These are phyloP conservation scores for Eupleurogrammus muticus DNA, from an alignment of 2,797 vertebrate genomes.

Conservation along the genomic window DNA sequence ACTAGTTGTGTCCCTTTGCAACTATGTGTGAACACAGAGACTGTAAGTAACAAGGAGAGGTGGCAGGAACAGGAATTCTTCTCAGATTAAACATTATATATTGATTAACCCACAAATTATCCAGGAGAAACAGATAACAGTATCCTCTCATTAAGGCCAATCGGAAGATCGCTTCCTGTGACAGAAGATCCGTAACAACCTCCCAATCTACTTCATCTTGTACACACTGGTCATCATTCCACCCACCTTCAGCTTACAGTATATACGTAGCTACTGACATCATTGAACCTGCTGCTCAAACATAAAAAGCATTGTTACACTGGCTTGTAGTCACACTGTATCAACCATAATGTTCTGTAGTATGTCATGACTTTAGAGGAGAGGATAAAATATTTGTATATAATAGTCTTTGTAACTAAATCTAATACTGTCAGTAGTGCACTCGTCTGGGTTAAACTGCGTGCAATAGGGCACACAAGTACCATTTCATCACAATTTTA, in stretches of 20 bases:
- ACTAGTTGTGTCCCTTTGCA: background rate
- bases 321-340: background rate
- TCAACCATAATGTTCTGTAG: background rate
- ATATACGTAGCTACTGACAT: background rate
- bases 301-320: background rate
- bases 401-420: background rate
- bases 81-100: slow-evolving; percentile 9
- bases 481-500: too few species aligned
- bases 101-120: slow-evolving; percentile 28
- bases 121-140: slow-evolving; percentile 21
- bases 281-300: slow-evolving; percentile 1
- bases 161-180: slow-evolving; percentile 6
- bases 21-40: background rate
- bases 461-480: too few species aligned
- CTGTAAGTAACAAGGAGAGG: background rate
- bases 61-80: background rate
- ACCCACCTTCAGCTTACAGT: slow-evolving; percentile 16
- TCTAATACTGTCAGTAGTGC: background rate
- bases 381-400: background rate
- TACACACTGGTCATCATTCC: slow-evolving; percentile 7
- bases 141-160: slow-evolving; percentile 36
- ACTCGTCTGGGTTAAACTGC: too few species aligned
- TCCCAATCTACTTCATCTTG: slow-evolving; percentile 10
- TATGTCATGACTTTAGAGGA: background rate
- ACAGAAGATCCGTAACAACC: slow-evolving; percentile 18